Evolutionary conservation across 2,797 vertebrate genomes (phyloP).

Genomic region (Thripadectes ignobilis): DNA sequence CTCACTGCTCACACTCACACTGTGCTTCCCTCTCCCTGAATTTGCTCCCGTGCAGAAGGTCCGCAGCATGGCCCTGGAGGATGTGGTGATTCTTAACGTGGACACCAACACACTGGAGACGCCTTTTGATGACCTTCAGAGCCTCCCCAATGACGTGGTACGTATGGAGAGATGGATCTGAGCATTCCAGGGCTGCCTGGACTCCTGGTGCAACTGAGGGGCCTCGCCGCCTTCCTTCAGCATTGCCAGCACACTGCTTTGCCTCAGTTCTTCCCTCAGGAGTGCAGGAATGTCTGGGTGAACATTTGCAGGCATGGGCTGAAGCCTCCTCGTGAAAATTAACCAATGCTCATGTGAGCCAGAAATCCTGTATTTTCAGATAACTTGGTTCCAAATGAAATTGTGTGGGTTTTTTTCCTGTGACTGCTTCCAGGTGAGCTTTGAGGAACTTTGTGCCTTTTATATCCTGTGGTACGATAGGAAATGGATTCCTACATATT

Average conservation of each 20-base stretch:
- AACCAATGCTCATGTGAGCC: not conserved
- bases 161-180: slow-evolving; percentile 33
- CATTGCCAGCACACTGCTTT: not conserved
- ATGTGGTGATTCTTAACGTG: slow-evolving; percentile 87
- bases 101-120: slow-evolving; percentile 97
- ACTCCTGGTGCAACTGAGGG: accelerated
- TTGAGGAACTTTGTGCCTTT: not conserved
- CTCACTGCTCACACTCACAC: not conserved
- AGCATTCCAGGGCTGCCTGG: not conserved
- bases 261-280: not conserved
- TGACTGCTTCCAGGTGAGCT: not conserved
- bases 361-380: not conserved
- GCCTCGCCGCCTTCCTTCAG: accelerated
- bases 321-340: not conserved
- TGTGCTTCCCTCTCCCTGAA: not conserved
- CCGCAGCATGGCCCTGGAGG: slow-evolving; percentile 92
- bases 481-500: not conserved
- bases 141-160: slow-evolving; percentile 95
- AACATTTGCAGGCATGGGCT: not conserved
- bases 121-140: slow-evolving; percentile 95
- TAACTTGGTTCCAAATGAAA: not conserved
- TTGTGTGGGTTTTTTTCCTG: not conserved
- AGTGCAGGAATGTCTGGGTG: not conserved
- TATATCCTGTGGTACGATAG: not conserved
- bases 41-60: slow-evolving; percentile 83